phyloP scores from a whole-genome alignment of 2,888 invertebrate genomes.

The Drosophila testacea region DNA sequence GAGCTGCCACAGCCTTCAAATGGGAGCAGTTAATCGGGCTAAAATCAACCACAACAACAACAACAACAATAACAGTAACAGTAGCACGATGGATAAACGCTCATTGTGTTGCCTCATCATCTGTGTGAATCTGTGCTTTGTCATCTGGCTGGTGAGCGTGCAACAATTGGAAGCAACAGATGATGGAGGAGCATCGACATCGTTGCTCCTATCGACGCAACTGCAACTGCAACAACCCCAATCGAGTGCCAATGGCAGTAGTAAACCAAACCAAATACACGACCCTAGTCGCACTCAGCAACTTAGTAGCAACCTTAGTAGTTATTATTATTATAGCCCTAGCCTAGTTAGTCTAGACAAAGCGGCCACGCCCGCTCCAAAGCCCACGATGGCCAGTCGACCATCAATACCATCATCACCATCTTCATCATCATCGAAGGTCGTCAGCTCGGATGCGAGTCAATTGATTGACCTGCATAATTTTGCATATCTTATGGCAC shows the following conservation, averaged over 20 bases:
- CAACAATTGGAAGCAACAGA: conserved; percentile 77
- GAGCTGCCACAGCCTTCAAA: conserved; percentile 20
- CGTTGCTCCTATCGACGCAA: conserved; percentile 12
- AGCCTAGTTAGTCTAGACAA: conserved; percentile 59
- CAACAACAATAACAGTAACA: conserved; percentile 11
- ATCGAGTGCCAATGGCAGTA: conserved; percentile 65
- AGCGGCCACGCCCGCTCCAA: conserved; percentile 39
- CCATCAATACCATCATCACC: neutral
- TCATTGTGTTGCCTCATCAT: conserved; percentile 83
- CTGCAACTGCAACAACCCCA: conserved; percentile 34
- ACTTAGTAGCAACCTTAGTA: conserved; percentile 57
- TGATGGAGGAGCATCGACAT: conserved; percentile 32
- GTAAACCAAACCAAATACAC: conserved; percentile 73
- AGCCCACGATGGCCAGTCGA: conserved; percentile 30
- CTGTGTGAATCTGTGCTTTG: conserved; percentile 83
- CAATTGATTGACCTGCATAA: conserved; percentile 87
- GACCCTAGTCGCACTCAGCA: conserved; percentile 69
- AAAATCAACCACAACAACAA: neutral
- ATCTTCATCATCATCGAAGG: neutral
- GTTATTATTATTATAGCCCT: conserved; percentile 54
- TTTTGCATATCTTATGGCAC: conserved; percentile 88
- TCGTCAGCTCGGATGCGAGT: conserved; percentile 47
- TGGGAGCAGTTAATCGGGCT: conserved; percentile 48
- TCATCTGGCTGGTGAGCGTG: conserved; percentile 84
- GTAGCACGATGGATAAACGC: conserved; percentile 83